Evolutionary conservation across 2,888 invertebrate genomes (phyloP).

Genomic region (Agriopis leucophaearia): DNA sequence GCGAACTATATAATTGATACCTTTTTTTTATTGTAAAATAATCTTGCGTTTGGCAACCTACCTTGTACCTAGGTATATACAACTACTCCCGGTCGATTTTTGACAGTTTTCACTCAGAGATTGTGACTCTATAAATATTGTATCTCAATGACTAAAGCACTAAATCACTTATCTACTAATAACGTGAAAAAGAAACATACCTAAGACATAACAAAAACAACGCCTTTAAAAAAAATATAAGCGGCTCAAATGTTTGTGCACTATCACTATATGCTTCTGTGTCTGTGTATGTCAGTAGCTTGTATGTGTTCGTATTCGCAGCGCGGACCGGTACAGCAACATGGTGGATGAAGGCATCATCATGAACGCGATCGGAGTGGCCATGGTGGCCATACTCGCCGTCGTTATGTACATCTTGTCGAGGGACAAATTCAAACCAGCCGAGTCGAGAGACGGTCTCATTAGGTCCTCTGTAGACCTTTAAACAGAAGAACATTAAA

Average conservation of each 20-base stretch:
- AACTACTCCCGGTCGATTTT: too few species aligned
- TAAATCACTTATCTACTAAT: too few species aligned
- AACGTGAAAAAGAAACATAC: too few species aligned
- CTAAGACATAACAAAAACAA: background rate
- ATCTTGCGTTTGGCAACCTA: too few species aligned
- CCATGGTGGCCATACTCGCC: conserved; percentile 88
- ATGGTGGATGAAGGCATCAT: conserved; percentile 89
- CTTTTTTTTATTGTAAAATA: too few species aligned
- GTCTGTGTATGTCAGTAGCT: conserved; percentile 52
- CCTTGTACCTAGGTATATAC: too few species aligned
- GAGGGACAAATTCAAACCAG: conserved; percentile 84
- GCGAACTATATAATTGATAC: too few species aligned
- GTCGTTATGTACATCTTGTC: conserved; percentile 89
- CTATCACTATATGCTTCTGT: conserved; percentile 41
- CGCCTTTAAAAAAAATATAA: background rate
- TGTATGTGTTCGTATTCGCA: conserved; percentile 75
- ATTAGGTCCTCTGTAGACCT: conserved; percentile 87
- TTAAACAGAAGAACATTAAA: conserved; percentile 59
- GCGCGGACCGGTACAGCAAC: conserved; percentile 84
- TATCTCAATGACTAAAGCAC: too few species aligned
- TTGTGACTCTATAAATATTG: too few species aligned
- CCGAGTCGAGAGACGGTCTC: conserved; percentile 75
- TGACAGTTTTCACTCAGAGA: too few species aligned
- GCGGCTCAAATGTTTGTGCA: conserved; percentile 20
- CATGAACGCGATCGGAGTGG: conserved; percentile 89